These are phyloP conservation scores for Conopomorpha cramerella DNA, from an alignment of 1,140 invertebrate species.

Conservation along the genomic window DNA sequence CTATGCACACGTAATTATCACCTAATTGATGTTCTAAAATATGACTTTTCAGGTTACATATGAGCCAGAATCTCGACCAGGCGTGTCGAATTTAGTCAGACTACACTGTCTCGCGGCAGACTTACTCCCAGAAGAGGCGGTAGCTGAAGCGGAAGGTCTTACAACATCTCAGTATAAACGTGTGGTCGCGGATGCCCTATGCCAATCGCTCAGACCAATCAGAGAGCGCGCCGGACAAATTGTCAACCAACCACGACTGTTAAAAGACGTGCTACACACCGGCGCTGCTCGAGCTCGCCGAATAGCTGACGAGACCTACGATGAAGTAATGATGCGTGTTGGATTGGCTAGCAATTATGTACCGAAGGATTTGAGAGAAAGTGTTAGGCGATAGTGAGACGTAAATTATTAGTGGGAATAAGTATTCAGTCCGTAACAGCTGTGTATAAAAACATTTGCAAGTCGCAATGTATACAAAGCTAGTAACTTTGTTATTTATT, in stretches of 20 bases:
- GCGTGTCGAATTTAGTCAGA: conserved; percentile 85
- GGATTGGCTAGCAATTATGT: conserved; percentile 51
- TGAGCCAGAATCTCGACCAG: conserved; percentile 78
- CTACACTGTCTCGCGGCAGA: conserved; percentile 82
- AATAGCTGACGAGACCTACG: conserved; percentile 71
- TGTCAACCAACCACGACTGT: conserved; percentile 63
- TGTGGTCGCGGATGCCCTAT: conserved; percentile 22
- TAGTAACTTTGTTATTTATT: too few relatives aligned
- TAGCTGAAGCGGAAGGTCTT: conserved; percentile 66
- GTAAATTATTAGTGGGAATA: too few relatives aligned
- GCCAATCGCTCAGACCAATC: conserved; percentile 15
- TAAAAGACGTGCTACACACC: conserved; percentile 69
- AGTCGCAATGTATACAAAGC: too few relatives aligned
- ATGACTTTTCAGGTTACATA: conserved; percentile 75
- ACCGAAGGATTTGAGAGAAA: too few relatives aligned
- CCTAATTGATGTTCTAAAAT: too few relatives aligned
- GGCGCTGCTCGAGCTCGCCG: conserved; percentile 72
- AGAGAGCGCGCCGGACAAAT: conserved; percentile 54
- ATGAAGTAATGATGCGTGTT: conserved; percentile 69
- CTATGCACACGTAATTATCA: too few relatives aligned
- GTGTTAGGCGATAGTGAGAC: too few relatives aligned
- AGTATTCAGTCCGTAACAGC: too few relatives aligned
- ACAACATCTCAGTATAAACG: conserved; percentile 68
- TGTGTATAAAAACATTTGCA: too few relatives aligned
- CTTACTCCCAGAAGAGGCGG: conserved; percentile 72